These are phyloP conservation scores for Bursaphelenchus okinawaensis DNA, from an alignment of 2,888 invertebrate genomes.

Conservation along the genomic window DNA sequence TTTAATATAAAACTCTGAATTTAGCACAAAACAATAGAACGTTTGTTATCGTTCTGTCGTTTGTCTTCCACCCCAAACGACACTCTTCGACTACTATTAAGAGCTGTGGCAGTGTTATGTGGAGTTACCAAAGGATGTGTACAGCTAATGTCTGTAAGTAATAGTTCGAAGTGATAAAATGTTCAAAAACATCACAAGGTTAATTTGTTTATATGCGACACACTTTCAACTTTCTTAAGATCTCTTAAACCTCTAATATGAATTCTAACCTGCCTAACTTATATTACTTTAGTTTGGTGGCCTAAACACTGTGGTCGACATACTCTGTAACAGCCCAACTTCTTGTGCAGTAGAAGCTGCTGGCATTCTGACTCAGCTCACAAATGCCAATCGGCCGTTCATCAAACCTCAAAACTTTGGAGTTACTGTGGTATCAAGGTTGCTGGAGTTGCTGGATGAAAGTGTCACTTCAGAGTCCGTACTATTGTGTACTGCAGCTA, in stretches of 20 bases:
- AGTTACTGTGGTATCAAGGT: background rate
- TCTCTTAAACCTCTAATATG: too few relatives aligned
- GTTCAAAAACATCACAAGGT: background rate
- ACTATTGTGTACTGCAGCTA: conserved; percentile 46
- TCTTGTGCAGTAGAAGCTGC: conserved; percentile 50
- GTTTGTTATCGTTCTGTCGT: conserved; percentile 34
- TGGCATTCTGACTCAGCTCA: conserved; percentile 53
- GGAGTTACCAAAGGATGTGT: conserved; percentile 50
- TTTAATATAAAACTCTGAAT: too few relatives aligned
- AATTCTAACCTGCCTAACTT: too few relatives aligned
- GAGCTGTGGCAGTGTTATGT: conserved; percentile 49
- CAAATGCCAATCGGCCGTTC: conserved; percentile 46
- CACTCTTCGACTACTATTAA: conserved; percentile 38
- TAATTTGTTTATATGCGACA: too few relatives aligned
- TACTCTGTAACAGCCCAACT: conserved; percentile 24
- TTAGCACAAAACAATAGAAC: conserved; percentile 31
- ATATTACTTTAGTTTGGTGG: conserved; percentile 37
- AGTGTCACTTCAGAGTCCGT: conserved; percentile 43
- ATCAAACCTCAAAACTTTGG: background rate
- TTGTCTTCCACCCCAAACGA: conserved; percentile 32
- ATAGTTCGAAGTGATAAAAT: background rate
- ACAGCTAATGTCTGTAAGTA: conserved; percentile 42
- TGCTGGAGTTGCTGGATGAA: conserved; percentile 40
- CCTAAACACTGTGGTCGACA: conserved; percentile 18
- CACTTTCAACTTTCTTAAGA: too few relatives aligned